Evolutionary conservation across 2,797 vertebrate species (phyloP).

Genomic region (Tokudaia tokunoshimensis): DNA sequence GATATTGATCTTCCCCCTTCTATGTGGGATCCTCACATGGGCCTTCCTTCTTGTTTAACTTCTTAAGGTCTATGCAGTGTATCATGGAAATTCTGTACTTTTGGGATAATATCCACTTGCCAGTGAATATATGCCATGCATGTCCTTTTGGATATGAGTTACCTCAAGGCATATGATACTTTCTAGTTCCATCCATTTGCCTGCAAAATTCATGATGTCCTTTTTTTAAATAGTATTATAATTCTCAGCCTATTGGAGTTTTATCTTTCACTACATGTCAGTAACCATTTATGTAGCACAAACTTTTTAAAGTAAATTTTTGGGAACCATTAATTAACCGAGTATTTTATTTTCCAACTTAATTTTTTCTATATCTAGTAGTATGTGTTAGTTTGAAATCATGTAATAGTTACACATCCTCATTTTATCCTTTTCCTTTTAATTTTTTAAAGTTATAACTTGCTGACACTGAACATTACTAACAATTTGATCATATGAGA

Average conservation of each 20-base stretch:
- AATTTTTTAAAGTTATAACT: background rate
- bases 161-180: background rate
- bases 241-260: background rate
- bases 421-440: background rate
- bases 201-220: background rate
- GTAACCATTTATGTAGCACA: background rate
- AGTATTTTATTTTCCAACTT: background rate
- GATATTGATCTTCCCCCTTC: too few relatives aligned
- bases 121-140: background rate
- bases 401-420: background rate
- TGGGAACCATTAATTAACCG: background rate
- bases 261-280: background rate
- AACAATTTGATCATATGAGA: background rate
- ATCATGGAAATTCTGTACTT: background rate
- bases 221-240: background rate
- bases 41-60: background rate
- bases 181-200: background rate
- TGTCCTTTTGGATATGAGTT: background rate
- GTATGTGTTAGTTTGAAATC: background rate
- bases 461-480: background rate
- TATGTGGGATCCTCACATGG: background rate
- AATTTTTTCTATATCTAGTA: background rate
- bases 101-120: background rate
- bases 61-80: background rate
- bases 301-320: background rate